Evolutionary conservation across 2,113 vertebrate genomes (phyloP).

Genomic region (Seriola dumerili): DNA sequence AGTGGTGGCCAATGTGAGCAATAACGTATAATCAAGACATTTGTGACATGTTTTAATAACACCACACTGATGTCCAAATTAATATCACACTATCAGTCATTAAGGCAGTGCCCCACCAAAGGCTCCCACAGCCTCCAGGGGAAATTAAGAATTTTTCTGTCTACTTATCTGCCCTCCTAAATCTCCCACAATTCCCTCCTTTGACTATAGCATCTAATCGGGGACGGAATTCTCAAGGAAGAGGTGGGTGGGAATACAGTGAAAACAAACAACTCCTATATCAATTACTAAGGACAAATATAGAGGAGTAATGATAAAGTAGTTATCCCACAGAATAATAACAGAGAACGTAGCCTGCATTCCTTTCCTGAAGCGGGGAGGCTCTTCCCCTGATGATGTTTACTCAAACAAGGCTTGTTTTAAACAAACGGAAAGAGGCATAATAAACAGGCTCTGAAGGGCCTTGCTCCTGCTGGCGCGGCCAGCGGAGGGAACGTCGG

Average conservation of each 20-base stretch:
- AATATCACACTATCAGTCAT: constrained; percentile 1
- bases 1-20: no score
- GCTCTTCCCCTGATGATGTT: constrained; percentile 64
- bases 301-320: constrained; percentile 58
- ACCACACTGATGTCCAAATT: constrained; percentile 14
- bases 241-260: constrained; percentile 41
- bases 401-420: constrained; percentile 48
- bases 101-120: background rate
- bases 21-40: background rate
- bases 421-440: constrained; percentile 72
- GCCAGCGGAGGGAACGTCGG: background rate
- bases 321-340: constrained; percentile 59
- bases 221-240: constrained; percentile 38
- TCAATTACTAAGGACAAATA: constrained; percentile 70
- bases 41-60: constrained; percentile 1
- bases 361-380: constrained; percentile 46
- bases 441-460: constrained; percentile 74
- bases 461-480: constrained; percentile 24
- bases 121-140: constrained; percentile 26
- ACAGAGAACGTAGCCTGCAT: constrained; percentile 45
- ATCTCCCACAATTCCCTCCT: constrained; percentile 50
- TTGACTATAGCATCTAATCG: constrained; percentile 35
- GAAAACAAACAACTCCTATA: constrained; percentile 69
- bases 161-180: constrained; percentile 49
- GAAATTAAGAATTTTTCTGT: constrained; percentile 35